phyloP scores from a whole-genome alignment of 2,797 vertebrate species.

The Prunella strophiata region DNA sequence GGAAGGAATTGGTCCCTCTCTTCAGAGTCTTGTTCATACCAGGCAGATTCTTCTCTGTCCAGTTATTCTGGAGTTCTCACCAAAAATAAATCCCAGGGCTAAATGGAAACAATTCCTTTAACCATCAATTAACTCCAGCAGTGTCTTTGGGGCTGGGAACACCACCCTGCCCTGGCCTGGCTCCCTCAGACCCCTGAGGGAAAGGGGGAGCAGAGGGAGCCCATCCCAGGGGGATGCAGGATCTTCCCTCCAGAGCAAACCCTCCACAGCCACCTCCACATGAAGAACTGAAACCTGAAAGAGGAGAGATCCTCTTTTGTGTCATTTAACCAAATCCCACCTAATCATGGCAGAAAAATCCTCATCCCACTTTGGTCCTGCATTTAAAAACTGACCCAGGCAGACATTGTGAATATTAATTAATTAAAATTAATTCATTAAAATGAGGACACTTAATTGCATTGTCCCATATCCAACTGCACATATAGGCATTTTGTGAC shows the following conservation, averaged over 20 bases:
- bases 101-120: not conserved
- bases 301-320: not conserved
- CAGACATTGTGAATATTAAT: not conserved
- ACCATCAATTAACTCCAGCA: not conserved
- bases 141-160: not conserved
- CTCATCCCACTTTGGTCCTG: not conserved
- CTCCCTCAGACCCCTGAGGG: not conserved
- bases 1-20: slow-evolving; percentile 1
- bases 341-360: not conserved
- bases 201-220: not conserved
- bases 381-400: not conserved
- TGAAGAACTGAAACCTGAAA: not conserved
- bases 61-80: not conserved
- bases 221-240: not conserved
- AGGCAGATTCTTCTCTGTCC: not conserved
- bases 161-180: not conserved
- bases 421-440: not conserved
- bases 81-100: slow-evolving; percentile 4
- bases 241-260: not conserved
- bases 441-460: not conserved
- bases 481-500: not conserved
- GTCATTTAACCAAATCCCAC: not conserved
- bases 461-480: not conserved
- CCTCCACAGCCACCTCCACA: no score
- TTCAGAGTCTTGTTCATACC: slow-evolving; percentile 10